These are phyloP conservation scores for Callitettix versicolor DNA, from an alignment of 1,140 invertebrate genomes.

Conservation along the genomic window DNA sequence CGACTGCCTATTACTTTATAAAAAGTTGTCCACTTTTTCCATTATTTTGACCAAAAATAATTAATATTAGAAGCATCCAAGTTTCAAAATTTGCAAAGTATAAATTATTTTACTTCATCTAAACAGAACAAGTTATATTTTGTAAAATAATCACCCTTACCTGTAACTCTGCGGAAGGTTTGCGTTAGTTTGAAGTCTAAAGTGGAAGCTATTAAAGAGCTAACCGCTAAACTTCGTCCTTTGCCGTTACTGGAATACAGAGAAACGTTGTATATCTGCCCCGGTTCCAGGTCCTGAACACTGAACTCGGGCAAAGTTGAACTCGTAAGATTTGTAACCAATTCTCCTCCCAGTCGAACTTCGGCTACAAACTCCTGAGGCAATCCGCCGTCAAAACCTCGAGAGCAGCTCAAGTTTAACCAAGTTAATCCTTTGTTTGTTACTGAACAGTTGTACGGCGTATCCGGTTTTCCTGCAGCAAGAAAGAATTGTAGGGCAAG, in stretches of 20 bases:
- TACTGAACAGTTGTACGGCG: slow-evolving; percentile 37
- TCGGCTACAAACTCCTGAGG: slow-evolving; percentile 39
- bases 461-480: slow-evolving; percentile 34
- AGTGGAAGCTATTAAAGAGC: too few species aligned
- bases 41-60: too few species aligned
- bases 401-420: slow-evolving; percentile 36
- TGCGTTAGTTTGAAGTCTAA: too few species aligned
- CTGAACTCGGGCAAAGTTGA: slow-evolving; percentile 18
- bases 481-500: neutral
- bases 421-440: slow-evolving; percentile 39
- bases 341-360: slow-evolving; percentile 26
- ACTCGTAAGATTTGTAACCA: slow-evolving; percentile 30
- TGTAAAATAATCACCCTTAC: too few species aligned
- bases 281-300: slow-evolving; percentile 32
- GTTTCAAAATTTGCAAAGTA: too few species aligned
- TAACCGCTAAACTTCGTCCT: slow-evolving; percentile 32
- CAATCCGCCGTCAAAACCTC: slow-evolving; percentile 38
- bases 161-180: too few species aligned
- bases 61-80: too few species aligned
- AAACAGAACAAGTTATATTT: too few species aligned
- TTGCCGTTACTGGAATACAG: slow-evolving; percentile 45
- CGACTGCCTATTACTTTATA: too few species aligned
- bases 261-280: slow-evolving; percentile 36
- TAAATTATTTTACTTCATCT: too few species aligned
- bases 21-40: too few species aligned